A percentile compares a stretch with the other conserved stretches of the same genome.
These are phyloP conservation scores for Campopleginae sp. DNA, from an alignment of 2,888 invertebrate genomes.

Conservation along the genomic window DNA sequence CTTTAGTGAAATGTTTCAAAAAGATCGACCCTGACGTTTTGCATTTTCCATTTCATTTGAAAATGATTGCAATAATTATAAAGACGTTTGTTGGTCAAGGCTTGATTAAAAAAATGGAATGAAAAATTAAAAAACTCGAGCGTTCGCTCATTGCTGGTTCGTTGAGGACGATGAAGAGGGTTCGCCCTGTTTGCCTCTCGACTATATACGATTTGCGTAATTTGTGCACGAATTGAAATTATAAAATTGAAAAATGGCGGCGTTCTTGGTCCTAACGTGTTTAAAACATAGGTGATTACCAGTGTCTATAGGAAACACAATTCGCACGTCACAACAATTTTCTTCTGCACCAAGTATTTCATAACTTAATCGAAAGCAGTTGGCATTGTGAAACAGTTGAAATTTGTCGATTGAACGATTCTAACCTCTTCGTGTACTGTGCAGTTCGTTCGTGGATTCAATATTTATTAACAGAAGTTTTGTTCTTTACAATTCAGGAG, in stretches of 20 bases:
- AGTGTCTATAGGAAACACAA: slow-evolving; percentile 1
- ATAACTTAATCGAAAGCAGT: not conserved
- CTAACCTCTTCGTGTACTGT: slow-evolving; percentile 51
- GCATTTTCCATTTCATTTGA: not conserved
- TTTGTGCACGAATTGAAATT: slow-evolving; percentile 6
- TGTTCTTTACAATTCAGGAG: slow-evolving; percentile 59
- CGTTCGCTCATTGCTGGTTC: not conserved
- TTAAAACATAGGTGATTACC: slow-evolving; percentile 72
- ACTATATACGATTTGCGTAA: not conserved
- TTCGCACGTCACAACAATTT: not conserved
- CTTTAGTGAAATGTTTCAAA: not conserved
- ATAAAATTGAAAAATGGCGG: slow-evolving; percentile 69
- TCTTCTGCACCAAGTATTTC: not conserved
- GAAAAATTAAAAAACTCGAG: not conserved
- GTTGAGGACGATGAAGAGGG: not conserved
- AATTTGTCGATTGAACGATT: not conserved
- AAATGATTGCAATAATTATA: not conserved
- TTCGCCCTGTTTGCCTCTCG: not conserved
- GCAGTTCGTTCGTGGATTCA: slow-evolving; percentile 8
- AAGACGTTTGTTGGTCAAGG: not conserved
- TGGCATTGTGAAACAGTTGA: not conserved
- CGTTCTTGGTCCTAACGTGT: slow-evolving; percentile 71
- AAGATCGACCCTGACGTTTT: not conserved
- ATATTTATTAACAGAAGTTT: slow-evolving; percentile 22
- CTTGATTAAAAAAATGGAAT: not conserved